Base-by-base conservation (phyloP, 2,888 invertebrate species). In the Sinopyrophorus schimmeli region DNA sequence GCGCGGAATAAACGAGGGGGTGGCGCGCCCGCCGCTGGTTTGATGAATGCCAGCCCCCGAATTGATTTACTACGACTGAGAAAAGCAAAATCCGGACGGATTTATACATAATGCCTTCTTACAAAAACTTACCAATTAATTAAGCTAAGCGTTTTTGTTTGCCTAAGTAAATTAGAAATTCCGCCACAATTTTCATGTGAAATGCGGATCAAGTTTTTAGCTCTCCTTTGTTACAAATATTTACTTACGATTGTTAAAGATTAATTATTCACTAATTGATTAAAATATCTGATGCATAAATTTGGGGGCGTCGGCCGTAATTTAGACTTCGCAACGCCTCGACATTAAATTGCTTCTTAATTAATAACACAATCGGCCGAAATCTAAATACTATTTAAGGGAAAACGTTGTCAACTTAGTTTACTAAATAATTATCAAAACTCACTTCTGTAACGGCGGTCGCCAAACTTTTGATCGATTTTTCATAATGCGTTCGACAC, bases 31-130 rank as follows among this genome's bases (percentile, higher is more conserved):
- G 21, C 24, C 39, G 31, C 15, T 20, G 38, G 35, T 41, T 43
- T 49, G 43, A 49, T 49, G 42, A 49, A 49, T 44, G 32, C 39
- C 34, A 34, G 28, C 32, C n/a, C n/a, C 39, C 24, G 34, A 49
- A 49, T 43, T 49, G 43, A 43, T 49, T 43, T 49, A 43, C 44
- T 44, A 37, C 44, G 14, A 16, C 18, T 23, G 30, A 30, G 12
- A 30, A 30, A 40, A 7, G 31, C 6, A 6, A 30, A 39, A 31
- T 31, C 39, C 39, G 27, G 6, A 4, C 11, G 23, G 30, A 40
- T 40, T 40, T 40, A 30, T 30, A 20, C 30, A 9, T 40, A 9
- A 16, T 28, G 20, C 18, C 26, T 20, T 5, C 18, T 40, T 21
- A 15, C 30, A 40, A 40, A 40, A 40, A 40, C 40, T 40, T 30